Percentiles rank a stretch among this genome's conserved stretches.
Evolutionary conservation across 2,888 invertebrate species (phyloP).

Genomic region (Palloptera scutellata): DNA sequence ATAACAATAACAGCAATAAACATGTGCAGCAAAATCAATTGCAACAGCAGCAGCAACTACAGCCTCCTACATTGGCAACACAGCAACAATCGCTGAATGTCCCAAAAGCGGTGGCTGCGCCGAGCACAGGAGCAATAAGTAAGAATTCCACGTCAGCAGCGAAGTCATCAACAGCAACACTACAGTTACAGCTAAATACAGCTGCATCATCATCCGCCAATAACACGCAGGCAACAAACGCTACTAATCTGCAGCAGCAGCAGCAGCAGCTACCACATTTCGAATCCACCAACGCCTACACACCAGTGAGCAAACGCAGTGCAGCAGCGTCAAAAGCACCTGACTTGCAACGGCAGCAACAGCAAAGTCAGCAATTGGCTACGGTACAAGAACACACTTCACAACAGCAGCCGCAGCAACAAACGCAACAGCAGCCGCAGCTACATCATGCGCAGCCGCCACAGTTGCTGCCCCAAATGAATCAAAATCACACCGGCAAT

Average conservation of each 20-base stretch:
- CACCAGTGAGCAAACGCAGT: background rate
- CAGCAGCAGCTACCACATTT: conserved; percentile 34
- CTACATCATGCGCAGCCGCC: conserved; percentile 14
- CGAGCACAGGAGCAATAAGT: conserved; percentile 29
- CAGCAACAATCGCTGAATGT: conserved; percentile 41
- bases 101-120: conserved; percentile 26
- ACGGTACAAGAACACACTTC: background rate
- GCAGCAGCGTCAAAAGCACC: conserved; percentile 7
- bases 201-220: conserved; percentile 18
- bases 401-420: conserved; percentile 32
- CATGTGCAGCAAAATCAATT: conserved; percentile 23
- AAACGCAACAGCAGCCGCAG: conserved; percentile 28
- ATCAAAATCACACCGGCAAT: conserved; percentile 35
- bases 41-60: conserved; percentile 39
- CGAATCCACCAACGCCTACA: conserved; percentile 6
- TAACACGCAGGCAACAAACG: conserved; percentile 38
- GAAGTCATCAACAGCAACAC: conserved; percentile 27
- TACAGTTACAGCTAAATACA: conserved; percentile 34
- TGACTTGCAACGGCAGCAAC: conserved; percentile 4
- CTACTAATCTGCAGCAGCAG: conserved; percentile 39
- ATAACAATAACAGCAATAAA: conserved; percentile 32
- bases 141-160: conserved; percentile 34
- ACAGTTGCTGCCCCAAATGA: conserved; percentile 17
- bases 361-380: conserved; percentile 17
- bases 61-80: conserved; percentile 32